Percentiles rank a stretch among this genome's conserved stretches.
phyloP scores from a whole-genome alignment of 2,797 vertebrate genomes.

The Pristis pectinata region DNA sequence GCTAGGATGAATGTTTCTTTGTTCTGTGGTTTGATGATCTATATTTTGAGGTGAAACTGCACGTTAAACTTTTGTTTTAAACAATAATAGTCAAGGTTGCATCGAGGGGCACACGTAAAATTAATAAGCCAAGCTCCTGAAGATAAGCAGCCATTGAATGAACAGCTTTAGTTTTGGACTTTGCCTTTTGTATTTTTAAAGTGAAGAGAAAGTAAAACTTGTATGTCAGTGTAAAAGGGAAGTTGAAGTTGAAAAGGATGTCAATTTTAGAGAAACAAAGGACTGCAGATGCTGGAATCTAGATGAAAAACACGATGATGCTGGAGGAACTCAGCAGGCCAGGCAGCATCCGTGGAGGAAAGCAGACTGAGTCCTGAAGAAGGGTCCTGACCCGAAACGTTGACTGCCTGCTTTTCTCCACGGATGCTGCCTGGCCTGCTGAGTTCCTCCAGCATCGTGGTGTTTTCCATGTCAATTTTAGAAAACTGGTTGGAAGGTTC shows the following conservation, averaged over 20 bases:
- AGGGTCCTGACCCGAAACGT: too few species aligned
- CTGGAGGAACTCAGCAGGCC: too few species aligned
- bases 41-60: neutral
- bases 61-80: neutral
- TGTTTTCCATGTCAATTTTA: too few species aligned
- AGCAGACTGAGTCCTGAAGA: too few species aligned
- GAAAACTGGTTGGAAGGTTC: neutral
- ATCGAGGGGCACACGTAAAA: neutral
- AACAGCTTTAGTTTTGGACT: neutral
- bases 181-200: neutral
- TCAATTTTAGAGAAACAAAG: neutral
- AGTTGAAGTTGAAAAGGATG: neutral
- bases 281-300: too few species aligned
- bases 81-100: neutral
- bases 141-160: neutral
- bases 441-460: too few species aligned
- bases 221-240: neutral
- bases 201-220: neutral
- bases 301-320: too few species aligned
- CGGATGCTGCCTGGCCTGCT: too few species aligned
- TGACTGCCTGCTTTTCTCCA: too few species aligned
- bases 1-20: neutral
- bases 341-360: too few species aligned
- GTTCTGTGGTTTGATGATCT: neutral
- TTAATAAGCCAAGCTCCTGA: neutral